Evolutionary conservation across 2,113 vertebrate species (phyloP).

Genomic region (Odontesthes bonariensis): DNA sequence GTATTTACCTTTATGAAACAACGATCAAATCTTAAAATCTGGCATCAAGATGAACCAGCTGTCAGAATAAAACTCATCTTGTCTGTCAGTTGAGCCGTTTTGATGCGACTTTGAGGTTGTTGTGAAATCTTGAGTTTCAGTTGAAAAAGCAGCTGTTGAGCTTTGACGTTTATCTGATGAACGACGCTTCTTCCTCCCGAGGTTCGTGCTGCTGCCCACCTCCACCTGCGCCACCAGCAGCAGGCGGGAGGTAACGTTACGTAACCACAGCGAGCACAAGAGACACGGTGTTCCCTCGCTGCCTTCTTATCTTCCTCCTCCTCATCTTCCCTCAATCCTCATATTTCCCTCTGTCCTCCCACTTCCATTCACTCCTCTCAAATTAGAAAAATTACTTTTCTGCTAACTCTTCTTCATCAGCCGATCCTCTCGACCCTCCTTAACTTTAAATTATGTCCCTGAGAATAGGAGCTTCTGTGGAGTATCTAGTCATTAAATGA

Average conservation of each 20-base stretch:
- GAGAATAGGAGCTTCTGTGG: no score
- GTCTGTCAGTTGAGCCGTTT: no score
- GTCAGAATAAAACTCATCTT: no score
- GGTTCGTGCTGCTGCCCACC: constrained; percentile 50
- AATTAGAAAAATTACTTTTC: no score
- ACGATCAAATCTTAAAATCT: no score
- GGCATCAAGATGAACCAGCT: no score
- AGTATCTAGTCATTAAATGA: no score
- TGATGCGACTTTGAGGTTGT: no score
- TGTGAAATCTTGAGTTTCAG: no score
- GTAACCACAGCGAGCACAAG: constrained; percentile 52
- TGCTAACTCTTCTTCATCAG: neutral
- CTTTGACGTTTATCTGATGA: neutral
- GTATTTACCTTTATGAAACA: no score
- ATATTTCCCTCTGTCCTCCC: constrained; percentile 6
- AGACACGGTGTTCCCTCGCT: constrained; percentile 34
- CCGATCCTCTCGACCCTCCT: neutral
- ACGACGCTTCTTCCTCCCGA: constrained; percentile 10
- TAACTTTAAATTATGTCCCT: no score
- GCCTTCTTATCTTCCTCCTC: constrained; percentile 42
- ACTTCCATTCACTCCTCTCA: neutral
- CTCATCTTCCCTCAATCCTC: constrained; percentile 34
- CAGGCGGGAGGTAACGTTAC: constrained; percentile 74
- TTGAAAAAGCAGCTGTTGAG: no score
- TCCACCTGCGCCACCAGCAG: constrained; percentile 56